Evolutionary conservation across 2,888 invertebrate genomes (phyloP), one percentile per base, ranked within the genome.

Genomic region (Molanna angustata): DNA sequence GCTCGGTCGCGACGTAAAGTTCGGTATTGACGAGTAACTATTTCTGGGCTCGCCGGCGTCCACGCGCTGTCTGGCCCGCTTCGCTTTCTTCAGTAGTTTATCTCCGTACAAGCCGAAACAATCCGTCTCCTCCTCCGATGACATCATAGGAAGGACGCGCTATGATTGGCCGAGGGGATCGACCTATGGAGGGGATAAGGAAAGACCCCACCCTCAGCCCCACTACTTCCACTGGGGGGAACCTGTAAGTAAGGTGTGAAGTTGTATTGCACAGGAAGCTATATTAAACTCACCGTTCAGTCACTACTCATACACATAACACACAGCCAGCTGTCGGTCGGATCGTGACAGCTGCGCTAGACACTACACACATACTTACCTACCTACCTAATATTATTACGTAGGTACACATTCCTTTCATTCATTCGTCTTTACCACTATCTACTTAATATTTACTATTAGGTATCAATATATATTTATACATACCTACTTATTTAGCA

Each of bases 121-220:
- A 81, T 87, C 89, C 83, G 88, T 88, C 87, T 91, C 90, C 89
- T 91, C 91, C 87, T 90, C 91, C 87, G 90, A 90, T 91, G 90
- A 91, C 91, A 91, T 91, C 89, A 90, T 90, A 84, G 82, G 90
- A 87, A 81, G 83, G 82, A 78, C 80, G 82, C 76, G 82, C 84
- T 84, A 82, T 80, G 82, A 84, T 88, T 88, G 88, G 88, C 85
- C 83, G 84, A 81, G 84, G 80, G 74, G 79, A 72, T 82, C 74
- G 78, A 74, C 83, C 47, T 35, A 82, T 80, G 78, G 75, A 75
- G 76, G 77, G 58, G 49, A 47, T 56, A 51, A 55, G 53, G 51
- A 71, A 65, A 66, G 68, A 70, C 76, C 76, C 54, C 51, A 53
- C 56, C 56, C 57, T 51, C 51, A 50, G 41, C 55, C 57, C 58